Conservation (phyloP, 1,140 invertebrate genomes). For the Apocrypta bakeri region DNA sequence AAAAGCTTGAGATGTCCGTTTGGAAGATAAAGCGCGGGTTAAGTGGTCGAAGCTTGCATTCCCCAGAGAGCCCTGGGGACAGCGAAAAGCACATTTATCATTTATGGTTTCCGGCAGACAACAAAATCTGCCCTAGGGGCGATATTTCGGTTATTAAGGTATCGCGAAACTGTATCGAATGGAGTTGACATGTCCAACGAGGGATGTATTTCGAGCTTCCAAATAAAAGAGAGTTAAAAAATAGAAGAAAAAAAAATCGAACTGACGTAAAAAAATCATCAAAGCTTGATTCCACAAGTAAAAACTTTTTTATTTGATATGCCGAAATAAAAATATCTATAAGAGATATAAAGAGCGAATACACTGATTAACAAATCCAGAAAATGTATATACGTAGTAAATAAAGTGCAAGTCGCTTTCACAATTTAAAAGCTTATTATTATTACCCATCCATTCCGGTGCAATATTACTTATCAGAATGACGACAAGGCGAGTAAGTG, state of each 20-base stretch:
- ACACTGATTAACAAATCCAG: no score
- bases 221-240: slow-evolving; percentile 11
- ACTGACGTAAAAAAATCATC: slow-evolving; percentile 39
- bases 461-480: slow-evolving; percentile 33
- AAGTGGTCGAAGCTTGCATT: slow-evolving; percentile 50
- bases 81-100: slow-evolving; percentile 63
- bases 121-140: slow-evolving; percentile 69
- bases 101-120: slow-evolving; percentile 60
- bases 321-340: slow-evolving; percentile 21
- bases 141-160: slow-evolving; percentile 68
- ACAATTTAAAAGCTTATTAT: not conserved
- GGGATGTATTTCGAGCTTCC: slow-evolving; percentile 39
- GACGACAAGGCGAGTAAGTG: slow-evolving; percentile 35
- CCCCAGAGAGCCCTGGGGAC: slow-evolving; percentile 36
- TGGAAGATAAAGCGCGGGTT: slow-evolving; percentile 52
- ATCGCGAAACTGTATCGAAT: slow-evolving; percentile 49
- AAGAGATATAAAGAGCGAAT: no score
- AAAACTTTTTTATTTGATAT: slow-evolving; percentile 23
- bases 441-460: slow-evolving; percentile 8
- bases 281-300: not conserved
- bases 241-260: slow-evolving; percentile 8
- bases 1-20: slow-evolving; percentile 50
- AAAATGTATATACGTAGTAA: no score
- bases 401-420: not conserved
- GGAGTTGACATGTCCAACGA: slow-evolving; percentile 42